Evolutionary conservation across 2,113 vertebrate genomes (phyloP).

Genomic region (Lepus europaeus): DNA sequence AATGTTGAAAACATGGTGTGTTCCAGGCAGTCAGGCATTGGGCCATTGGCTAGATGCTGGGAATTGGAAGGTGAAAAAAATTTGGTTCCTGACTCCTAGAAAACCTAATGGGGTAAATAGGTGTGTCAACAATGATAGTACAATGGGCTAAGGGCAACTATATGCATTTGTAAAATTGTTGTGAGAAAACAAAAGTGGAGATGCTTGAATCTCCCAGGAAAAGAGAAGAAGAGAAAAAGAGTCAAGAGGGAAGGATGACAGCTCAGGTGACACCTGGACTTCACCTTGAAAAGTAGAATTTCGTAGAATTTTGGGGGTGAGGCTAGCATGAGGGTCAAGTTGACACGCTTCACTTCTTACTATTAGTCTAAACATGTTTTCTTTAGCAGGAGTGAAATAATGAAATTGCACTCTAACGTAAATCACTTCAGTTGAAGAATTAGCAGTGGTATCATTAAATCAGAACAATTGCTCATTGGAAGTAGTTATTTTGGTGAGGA

Average conservation of each 20-base stretch:
- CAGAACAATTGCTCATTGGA: background rate
- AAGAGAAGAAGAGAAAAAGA: background rate
- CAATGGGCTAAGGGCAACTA: background rate
- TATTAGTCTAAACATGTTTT: background rate
- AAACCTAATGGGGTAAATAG: background rate
- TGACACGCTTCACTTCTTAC: background rate
- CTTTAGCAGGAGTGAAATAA: background rate
- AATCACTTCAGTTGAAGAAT: conserved; percentile 32
- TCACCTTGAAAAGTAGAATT: conserved; percentile 7
- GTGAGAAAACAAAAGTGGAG: background rate
- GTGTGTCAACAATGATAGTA: background rate
- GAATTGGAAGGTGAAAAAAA: conserved; percentile 32
- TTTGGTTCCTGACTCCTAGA: background rate
- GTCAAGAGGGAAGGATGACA: background rate
- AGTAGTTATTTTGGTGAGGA: conserved; percentile 15
- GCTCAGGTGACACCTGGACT: background rate
- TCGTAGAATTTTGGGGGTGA: background rate
- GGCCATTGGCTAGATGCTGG: background rate
- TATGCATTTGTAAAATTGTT: background rate
- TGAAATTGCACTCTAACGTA: background rate
- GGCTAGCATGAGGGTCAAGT: background rate
- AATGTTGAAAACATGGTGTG: background rate
- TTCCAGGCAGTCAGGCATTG: background rate
- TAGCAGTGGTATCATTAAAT: background rate
- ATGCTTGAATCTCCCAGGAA: background rate